Evolutionary conservation across 2,113 vertebrate genomes (phyloP).

Genomic region (Gymnarchus niloticus): DNA sequence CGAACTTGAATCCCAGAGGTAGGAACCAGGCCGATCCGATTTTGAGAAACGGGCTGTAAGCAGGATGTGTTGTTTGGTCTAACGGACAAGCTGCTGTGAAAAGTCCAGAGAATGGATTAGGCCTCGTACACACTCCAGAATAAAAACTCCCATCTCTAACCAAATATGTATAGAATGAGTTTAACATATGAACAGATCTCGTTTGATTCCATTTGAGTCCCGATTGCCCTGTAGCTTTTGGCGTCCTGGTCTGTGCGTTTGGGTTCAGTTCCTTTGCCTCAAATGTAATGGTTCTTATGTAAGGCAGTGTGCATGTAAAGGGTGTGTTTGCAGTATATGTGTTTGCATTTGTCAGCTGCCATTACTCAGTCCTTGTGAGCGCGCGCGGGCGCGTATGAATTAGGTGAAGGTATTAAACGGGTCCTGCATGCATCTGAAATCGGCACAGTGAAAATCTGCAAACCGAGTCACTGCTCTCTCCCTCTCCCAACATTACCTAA

Average conservation of each 20-base stretch:
- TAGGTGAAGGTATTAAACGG: constrained; percentile 46
- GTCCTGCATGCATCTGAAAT: constrained; percentile 43
- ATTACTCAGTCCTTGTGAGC: constrained; percentile 4
- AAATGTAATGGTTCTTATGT: background rate
- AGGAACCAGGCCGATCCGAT: background rate
- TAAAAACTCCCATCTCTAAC: constrained; percentile 3
- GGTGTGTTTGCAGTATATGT: constrained; percentile 17
- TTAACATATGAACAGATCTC: background rate
- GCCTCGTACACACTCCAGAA: background rate
- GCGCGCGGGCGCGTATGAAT: constrained; percentile 23
- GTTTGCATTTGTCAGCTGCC: constrained; percentile 9
- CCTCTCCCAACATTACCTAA: constrained; percentile 28
- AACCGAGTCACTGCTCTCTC: constrained; percentile 21
- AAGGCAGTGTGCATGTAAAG: background rate
- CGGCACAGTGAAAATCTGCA: constrained; percentile 35
- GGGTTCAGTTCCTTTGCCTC: background rate
- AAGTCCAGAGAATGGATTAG: background rate
- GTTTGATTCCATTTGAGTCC: background rate
- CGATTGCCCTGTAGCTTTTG: background rate
- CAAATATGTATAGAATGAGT: background rate
- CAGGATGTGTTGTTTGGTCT: background rate
- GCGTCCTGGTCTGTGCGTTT: background rate
- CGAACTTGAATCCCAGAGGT: background rate
- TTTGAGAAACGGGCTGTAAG: background rate
- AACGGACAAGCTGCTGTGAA: background rate